phyloP scores from a whole-genome alignment of 2,888 invertebrate genomes.

The Drosophila kambysellisi region DNA sequence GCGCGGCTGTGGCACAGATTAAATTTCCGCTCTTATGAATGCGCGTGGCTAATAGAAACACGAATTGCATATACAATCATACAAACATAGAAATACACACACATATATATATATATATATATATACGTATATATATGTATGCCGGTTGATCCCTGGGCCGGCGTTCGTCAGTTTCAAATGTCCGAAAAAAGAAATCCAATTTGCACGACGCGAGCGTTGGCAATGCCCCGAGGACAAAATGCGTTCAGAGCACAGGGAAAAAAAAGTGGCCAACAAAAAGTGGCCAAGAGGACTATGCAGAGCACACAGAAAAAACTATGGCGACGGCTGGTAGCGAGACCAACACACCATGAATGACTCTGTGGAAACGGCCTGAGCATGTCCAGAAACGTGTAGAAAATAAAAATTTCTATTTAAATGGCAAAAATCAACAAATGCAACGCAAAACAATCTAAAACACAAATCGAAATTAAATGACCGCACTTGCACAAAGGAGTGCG shows the following conservation, averaged over 20 bases:
- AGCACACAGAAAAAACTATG: slow-evolving; percentile 41
- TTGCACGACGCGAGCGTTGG: slow-evolving; percentile 65
- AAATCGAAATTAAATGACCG: slow-evolving; percentile 84
- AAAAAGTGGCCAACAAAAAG: slow-evolving; percentile 45
- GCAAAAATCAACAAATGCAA: slow-evolving; percentile 81
- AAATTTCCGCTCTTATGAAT: slow-evolving; percentile 75
- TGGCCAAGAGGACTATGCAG: slow-evolving; percentile 27
- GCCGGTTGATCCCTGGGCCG: slow-evolving; percentile 34
- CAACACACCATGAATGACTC: slow-evolving; percentile 20
- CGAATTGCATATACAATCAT: slow-evolving; percentile 2
- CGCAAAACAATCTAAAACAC: slow-evolving; percentile 83
- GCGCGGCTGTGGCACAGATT: slow-evolving; percentile 61
- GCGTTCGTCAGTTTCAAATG: slow-evolving; percentile 71
- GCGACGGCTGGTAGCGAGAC: slow-evolving; percentile 48
- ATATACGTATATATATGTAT: background rate
- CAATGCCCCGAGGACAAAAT: slow-evolving; percentile 73
- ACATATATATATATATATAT: background rate
- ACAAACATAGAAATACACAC: background rate
- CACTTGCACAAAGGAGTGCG: slow-evolving; percentile 79
- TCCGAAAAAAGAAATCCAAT: slow-evolving; percentile 77
- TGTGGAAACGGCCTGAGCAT: slow-evolving; percentile 36
- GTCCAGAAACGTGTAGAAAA: slow-evolving; percentile 76
- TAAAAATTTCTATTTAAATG: slow-evolving; percentile 80
- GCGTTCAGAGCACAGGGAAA: slow-evolving; percentile 61
- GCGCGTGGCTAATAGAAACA: slow-evolving; percentile 75